Conservation (phyloP, 2,888 invertebrate species). For the Troides aeacus region DNA sequence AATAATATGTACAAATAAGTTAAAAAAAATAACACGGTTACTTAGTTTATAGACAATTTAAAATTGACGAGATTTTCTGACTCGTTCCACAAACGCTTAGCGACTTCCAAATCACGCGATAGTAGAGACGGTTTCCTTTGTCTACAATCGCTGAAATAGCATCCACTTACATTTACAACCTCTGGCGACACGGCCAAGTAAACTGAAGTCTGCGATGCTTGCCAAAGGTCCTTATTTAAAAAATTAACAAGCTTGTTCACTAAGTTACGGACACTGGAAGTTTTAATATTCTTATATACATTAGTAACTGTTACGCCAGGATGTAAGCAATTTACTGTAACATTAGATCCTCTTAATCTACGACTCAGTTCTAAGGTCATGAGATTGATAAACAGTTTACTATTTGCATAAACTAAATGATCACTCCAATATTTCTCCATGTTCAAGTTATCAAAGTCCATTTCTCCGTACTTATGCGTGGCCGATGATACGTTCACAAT, state of each 20-base stretch:
- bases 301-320: slow-evolving; percentile 82
- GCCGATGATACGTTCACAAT: slow-evolving; percentile 76
- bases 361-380: slow-evolving; percentile 76
- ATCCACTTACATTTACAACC: slow-evolving; percentile 80
- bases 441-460: slow-evolving; percentile 32
- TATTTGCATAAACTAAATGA: slow-evolving; percentile 33
- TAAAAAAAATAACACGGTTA: not conserved
- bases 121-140: slow-evolving; percentile 69
- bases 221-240: slow-evolving; percentile 80
- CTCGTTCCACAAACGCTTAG: slow-evolving; percentile 82
- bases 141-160: slow-evolving; percentile 82
- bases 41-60: slow-evolving; percentile 11
- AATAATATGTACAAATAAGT: slow-evolving; percentile 25
- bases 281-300: slow-evolving; percentile 82
- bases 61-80: slow-evolving; percentile 77
- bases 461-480: slow-evolving; percentile 50
- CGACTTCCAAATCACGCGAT: slow-evolving; percentile 75
- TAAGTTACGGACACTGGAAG: slow-evolving; percentile 50
- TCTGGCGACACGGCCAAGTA: slow-evolving; percentile 79
- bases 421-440: slow-evolving; percentile 32
- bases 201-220: slow-evolving; percentile 84
- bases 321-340: slow-evolving; percentile 82
- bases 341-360: slow-evolving; percentile 71
- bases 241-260: slow-evolving; percentile 53
- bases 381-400: slow-evolving; percentile 77